Conservation (phyloP, 2,113 vertebrate genomes). For the Datnioides undecimradiatus region DNA sequence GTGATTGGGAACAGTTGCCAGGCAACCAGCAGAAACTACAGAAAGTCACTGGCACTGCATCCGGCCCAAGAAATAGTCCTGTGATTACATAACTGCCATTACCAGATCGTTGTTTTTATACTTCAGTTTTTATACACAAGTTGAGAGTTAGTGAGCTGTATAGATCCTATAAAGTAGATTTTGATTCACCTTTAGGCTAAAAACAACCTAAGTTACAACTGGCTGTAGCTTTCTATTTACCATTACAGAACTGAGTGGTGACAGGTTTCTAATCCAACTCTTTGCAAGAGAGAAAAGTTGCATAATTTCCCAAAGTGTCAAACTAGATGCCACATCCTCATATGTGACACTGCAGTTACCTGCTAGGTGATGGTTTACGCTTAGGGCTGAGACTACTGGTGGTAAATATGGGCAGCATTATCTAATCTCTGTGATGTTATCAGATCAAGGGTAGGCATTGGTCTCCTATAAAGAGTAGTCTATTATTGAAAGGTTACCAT, state of each 20-base stretch:
- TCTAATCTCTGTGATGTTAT: not conserved
- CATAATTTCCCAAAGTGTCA: too few species aligned
- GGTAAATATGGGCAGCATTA: not conserved
- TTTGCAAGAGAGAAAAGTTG: not conserved
- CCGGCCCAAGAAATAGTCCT: not conserved
- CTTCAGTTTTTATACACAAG: not conserved
- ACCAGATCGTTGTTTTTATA: not conserved
- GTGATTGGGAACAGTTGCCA: not conserved
- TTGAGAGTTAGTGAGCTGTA: too few species aligned
- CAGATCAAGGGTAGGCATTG: conserved; percentile 18
- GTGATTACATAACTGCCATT: not conserved
- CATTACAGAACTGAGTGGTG: not conserved
- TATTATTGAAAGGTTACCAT: conserved; percentile 26
- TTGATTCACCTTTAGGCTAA: not conserved
- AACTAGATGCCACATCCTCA: not conserved
- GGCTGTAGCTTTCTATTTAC: not conserved
- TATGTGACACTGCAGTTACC: not conserved
- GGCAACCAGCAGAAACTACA: not conserved
- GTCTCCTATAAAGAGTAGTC: not conserved
- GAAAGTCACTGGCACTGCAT: not conserved
- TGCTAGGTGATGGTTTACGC: not conserved
- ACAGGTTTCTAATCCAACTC: not conserved
- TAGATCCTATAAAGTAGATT: too few species aligned
- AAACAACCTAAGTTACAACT: not conserved
- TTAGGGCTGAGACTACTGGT: not conserved